Percentiles rank a stretch among this genome's conserved stretches.
Evolutionary conservation across 2,797 vertebrate genomes (phyloP).

Genomic region (Clarias fuscus): DNA sequence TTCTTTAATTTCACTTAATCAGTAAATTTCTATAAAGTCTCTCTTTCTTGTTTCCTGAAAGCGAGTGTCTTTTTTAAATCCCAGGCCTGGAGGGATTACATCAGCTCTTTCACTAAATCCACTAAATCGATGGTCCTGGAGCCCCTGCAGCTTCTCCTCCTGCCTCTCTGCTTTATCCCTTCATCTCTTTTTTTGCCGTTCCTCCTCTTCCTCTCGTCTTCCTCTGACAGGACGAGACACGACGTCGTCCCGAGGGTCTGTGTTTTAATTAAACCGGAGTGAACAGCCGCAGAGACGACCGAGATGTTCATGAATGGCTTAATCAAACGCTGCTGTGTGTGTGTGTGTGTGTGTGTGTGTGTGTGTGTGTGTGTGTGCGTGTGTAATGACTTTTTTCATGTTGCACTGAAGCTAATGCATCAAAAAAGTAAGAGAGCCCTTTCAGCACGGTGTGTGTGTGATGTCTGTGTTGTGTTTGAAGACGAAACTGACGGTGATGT

Average conservation of each 20-base stretch:
- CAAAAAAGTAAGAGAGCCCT: neutral
- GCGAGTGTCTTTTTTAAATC: neutral
- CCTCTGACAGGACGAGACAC: slow-evolving; percentile 16
- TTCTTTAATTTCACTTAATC: neutral
- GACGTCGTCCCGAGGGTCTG: neutral
- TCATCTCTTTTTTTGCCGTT: neutral
- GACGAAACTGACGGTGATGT: neutral
- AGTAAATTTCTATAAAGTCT: neutral
- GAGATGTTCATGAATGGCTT: neutral
- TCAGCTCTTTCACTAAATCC: slow-evolving; percentile 20
- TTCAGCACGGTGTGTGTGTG: neutral
- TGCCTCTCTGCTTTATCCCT: slow-evolving; percentile 5
- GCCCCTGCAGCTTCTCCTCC: neutral
- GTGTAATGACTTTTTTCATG: neutral
- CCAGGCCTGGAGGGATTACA: neutral
- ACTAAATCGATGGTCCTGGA: slow-evolving; percentile 6
- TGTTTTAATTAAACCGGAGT: slow-evolving; percentile 1
- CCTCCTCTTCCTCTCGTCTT: neutral
- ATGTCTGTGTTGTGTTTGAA: neutral
- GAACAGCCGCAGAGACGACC: neutral
- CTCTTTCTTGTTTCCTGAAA: slow-evolving; percentile 5
- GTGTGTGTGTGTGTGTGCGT: slow-evolving; percentile 45
- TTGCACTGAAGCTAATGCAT: neutral
- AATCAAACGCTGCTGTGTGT: neutral
- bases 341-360: slow-evolving; percentile 12